Conservation (phyloP, 2,888 invertebrate species). For the Cynaeus angustus region DNA sequence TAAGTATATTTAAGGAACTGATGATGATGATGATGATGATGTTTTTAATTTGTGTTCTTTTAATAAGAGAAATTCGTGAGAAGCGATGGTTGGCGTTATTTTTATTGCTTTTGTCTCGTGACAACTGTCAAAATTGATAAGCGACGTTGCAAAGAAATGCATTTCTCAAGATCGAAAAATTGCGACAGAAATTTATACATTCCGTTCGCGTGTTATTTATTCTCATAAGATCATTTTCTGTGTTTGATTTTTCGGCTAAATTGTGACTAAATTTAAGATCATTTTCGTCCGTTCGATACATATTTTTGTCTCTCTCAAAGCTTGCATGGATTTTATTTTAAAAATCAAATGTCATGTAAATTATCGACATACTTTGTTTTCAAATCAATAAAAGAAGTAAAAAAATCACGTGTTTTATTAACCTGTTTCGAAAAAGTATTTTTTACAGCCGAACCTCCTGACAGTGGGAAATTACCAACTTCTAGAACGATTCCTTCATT, state of each 20-base stretch:
- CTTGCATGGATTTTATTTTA: slow-evolving; percentile 39
- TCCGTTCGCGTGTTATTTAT: slow-evolving; percentile 40
- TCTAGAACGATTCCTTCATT: too few species aligned
- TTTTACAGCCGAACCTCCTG: background rate
- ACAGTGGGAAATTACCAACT: too few species aligned
- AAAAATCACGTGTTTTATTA: slow-evolving; percentile 3
- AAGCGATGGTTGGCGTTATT: background rate
- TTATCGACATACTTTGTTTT: slow-evolving; percentile 41
- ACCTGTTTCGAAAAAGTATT: too few species aligned
- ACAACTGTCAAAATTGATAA: slow-evolving; percentile 26
- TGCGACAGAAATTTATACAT: slow-evolving; percentile 33
- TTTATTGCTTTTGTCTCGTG: slow-evolving; percentile 6
- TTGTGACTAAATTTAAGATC: slow-evolving; percentile 26
- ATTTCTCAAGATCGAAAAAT: slow-evolving; percentile 28
- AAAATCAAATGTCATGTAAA: slow-evolving; percentile 44
- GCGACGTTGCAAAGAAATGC: slow-evolving; percentile 7
- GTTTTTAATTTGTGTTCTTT: slow-evolving; percentile 42
- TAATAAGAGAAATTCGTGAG: slow-evolving; percentile 1
- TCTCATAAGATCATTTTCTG: slow-evolving; percentile 19
- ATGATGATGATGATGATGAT: slow-evolving; percentile 44
- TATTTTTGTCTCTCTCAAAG: slow-evolving; percentile 26
- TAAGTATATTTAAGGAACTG: slow-evolving; percentile 47
- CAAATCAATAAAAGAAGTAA: slow-evolving; percentile 37
- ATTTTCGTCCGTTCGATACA: slow-evolving; percentile 33
- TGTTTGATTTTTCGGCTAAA: slow-evolving; percentile 13